A percentile compares a stretch with the other conserved stretches of the same genome.
phyloP scores from a whole-genome alignment of 2,888 invertebrate genomes.

The Epiblema foenella region DNA sequence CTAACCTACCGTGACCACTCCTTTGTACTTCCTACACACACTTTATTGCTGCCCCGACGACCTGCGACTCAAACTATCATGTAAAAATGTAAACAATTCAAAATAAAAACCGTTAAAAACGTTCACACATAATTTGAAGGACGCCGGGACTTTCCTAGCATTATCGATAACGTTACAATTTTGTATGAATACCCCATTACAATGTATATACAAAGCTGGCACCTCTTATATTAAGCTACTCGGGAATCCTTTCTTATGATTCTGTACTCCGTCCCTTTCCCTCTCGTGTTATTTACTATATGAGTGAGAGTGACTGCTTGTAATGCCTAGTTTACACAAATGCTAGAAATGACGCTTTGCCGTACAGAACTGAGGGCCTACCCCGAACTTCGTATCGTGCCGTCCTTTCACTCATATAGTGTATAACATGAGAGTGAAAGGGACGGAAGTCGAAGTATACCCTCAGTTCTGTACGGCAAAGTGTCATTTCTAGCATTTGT shows the following conservation, averaged over 20 bases:
- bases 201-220: conserved; percentile 6
- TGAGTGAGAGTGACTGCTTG: too few relatives aligned
- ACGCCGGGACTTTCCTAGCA: conserved; percentile 5
- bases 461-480: too few relatives aligned
- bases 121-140: conserved; percentile 38
- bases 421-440: too few relatives aligned
- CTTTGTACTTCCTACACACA: conserved; percentile 67
- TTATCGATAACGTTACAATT: conserved; percentile 16
- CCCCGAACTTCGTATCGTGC: too few relatives aligned
- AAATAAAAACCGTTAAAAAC: conserved; percentile 55
- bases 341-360: too few relatives aligned
- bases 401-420: too few relatives aligned
- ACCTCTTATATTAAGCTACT: conserved; percentile 3
- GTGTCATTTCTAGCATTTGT: not conserved
- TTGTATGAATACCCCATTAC: conserved; percentile 10
- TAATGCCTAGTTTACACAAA: too few relatives aligned
- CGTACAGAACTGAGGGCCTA: too few relatives aligned
- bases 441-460: too few relatives aligned
- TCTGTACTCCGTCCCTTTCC: too few relatives aligned
- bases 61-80: not conserved
- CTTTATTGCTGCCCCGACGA: conserved; percentile 56
- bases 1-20: conserved; percentile 54
- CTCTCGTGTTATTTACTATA: too few relatives aligned
- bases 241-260: not conserved
- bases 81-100: conserved; percentile 50